Conservation (phyloP, 2,797 vertebrate species). For the Pelobates cultripes region DNA sequence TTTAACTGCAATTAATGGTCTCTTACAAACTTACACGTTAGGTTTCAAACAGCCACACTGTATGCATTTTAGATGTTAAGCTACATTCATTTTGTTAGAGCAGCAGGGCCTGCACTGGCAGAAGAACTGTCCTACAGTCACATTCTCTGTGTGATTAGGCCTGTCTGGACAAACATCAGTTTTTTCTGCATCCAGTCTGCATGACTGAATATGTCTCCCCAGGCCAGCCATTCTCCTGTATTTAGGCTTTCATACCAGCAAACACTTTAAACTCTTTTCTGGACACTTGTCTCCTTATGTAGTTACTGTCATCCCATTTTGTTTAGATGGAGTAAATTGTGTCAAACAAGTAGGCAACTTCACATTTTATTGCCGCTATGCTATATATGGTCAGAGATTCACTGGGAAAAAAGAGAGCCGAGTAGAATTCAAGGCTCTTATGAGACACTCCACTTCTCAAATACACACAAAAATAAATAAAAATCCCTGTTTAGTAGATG, state of each 20-base stretch:
- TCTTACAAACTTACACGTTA: too few species aligned
- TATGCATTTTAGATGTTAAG: too few species aligned
- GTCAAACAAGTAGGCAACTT: background rate
- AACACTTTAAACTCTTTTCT: background rate
- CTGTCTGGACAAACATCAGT: background rate
- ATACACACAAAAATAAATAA: too few species aligned
- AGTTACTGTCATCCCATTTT: background rate
- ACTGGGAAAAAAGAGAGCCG: too few species aligned
- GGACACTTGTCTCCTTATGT: background rate
- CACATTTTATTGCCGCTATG: too few species aligned
- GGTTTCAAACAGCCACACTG: too few species aligned
- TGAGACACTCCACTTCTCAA: too few species aligned
- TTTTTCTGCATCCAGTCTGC: background rate
- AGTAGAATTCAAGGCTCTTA: too few species aligned
- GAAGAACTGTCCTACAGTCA: background rate
- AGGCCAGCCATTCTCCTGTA: background rate
- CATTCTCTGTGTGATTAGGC: background rate
- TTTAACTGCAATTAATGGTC: too few species aligned
- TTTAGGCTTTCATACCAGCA: background rate
- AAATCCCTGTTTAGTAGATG: too few species aligned
- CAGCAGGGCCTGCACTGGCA: background rate
- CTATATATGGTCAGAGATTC: too few species aligned
- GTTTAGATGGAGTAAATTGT: background rate
- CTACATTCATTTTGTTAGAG: background rate
- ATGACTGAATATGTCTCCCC: background rate